phyloP scores from a whole-genome alignment of 2,797 vertebrate genomes.

The Pseudochirops corinnae region DNA sequence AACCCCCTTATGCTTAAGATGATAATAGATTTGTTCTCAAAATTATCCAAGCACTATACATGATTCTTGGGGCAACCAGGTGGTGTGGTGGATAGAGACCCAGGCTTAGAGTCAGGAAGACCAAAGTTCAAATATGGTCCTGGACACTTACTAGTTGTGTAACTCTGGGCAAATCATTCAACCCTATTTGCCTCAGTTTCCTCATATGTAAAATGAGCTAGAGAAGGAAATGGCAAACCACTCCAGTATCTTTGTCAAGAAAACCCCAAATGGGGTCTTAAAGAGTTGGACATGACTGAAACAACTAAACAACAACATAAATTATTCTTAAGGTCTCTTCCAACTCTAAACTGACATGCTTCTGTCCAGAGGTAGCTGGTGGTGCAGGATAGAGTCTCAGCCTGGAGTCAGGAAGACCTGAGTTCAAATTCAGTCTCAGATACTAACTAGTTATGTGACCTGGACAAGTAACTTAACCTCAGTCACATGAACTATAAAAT shows the following conservation, averaged over 20 bases:
- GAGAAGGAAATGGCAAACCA: not conserved
- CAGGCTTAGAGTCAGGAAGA: not conserved
- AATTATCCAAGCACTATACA: not conserved
- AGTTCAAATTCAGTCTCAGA: not conserved
- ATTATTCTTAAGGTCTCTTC: not conserved
- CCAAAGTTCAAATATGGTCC: not conserved
- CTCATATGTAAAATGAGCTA: not conserved
- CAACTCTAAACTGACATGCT: not conserved
- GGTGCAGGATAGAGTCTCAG: not conserved
- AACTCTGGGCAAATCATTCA: not conserved
- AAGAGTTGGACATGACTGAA: not conserved
- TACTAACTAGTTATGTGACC: not conserved
- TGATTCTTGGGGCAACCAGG: not conserved
- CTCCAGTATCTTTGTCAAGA: not conserved
- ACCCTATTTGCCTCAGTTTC: not conserved
- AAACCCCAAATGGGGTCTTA: not conserved
- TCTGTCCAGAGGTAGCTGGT: not conserved
- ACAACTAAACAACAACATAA: not conserved
- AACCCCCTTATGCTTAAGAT: not conserved
- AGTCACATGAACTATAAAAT: not conserved
- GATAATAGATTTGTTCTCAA: not conserved
- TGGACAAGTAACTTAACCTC: not conserved
- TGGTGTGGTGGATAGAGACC: not conserved
- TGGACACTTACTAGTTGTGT: not conserved
- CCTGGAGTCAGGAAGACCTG: not conserved